A percentile compares a stretch with the other conserved stretches of the same genome.
Evolutionary conservation across 37 sponge, comb jelly and placozoan species (phyloP).

Genomic region (Ephydatia muelleri): DNA sequence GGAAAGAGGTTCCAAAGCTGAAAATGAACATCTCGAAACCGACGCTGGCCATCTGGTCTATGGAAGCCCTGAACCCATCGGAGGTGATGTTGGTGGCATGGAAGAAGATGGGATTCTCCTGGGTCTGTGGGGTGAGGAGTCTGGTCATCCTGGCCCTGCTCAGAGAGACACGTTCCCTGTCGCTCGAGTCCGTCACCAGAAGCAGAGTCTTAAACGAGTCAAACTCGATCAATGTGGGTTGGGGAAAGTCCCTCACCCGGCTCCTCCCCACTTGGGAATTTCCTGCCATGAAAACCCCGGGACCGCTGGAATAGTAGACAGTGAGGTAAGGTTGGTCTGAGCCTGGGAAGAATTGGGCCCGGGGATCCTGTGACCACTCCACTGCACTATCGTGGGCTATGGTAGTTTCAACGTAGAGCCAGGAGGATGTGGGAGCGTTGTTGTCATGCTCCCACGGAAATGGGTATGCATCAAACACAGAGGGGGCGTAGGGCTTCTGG

Average conservation of each 20-base stretch:
- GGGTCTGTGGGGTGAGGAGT: constrained; percentile 62
- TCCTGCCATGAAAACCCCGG: constrained; percentile 17
- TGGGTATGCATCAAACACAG: neutral
- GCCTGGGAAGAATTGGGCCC: constrained; percentile 46
- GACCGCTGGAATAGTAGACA: constrained; percentile 33
- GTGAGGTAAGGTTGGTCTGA: constrained; percentile 50
- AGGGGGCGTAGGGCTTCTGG: constrained; percentile 49
- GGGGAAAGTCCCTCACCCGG: neutral
- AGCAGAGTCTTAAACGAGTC: constrained; percentile 46
- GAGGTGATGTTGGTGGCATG: constrained; percentile 38
- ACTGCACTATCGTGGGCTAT: neutral
- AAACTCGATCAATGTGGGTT: constrained; percentile 6
- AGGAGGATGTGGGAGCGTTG: constrained; percentile 34
- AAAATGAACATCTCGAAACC: constrained; percentile 74
- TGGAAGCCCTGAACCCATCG: constrained; percentile 2
- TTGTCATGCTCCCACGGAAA: constrained; percentile 36
- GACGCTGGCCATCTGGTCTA: constrained; percentile 54
- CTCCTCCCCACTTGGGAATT: neutral
- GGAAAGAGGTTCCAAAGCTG: constrained; percentile 64
- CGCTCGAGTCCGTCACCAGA: constrained; percentile 54
- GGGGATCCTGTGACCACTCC: constrained; percentile 14
- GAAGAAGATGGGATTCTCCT: constrained; percentile 75
- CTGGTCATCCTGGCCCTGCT: constrained; percentile 67
- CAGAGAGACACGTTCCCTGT: constrained; percentile 54
- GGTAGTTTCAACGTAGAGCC: constrained; percentile 60